These are phyloP conservation scores for Theristicus caerulescens DNA, from an alignment of 2,113 vertebrate species.

Conservation along the genomic window DNA sequence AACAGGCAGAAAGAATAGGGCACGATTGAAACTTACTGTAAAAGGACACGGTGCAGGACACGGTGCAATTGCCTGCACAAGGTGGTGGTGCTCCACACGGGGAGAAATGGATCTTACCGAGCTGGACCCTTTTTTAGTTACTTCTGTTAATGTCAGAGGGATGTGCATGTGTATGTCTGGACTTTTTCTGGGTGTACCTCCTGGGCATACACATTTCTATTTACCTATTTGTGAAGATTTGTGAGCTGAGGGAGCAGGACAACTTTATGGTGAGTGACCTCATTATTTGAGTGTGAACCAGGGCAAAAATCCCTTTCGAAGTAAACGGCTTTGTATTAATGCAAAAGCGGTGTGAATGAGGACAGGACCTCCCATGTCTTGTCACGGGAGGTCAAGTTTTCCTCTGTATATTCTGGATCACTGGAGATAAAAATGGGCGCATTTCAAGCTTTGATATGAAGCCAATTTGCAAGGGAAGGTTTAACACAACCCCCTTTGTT, in stretches of 20 bases:
- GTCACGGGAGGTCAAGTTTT: background rate
- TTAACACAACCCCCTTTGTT: background rate
- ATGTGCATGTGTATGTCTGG: background rate
- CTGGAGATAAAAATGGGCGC: background rate
- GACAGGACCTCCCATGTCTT: background rate
- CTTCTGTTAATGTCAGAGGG: background rate
- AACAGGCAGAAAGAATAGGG: background rate
- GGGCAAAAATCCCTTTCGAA: background rate
- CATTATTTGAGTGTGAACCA: background rate
- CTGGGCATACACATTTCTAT: background rate
- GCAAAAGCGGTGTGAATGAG: background rate
- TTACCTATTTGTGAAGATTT: background rate
- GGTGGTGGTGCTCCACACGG: background rate
- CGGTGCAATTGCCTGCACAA: background rate
- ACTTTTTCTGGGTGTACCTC: background rate
- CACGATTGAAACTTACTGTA: background rate
- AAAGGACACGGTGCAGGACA: background rate
- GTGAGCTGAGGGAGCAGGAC: background rate
- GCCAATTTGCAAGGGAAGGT: background rate
- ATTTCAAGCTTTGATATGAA: background rate
- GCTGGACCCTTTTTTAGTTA: background rate
- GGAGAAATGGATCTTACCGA: background rate
- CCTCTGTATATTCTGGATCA: background rate
- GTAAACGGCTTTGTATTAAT: background rate
- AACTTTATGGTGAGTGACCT: background rate